Percentiles rank a stretch among this genome's conserved stretches.
These are phyloP conservation scores for Cladopsammia gracilis DNA, from an alignment of 64 coral and sea anemone species.

Conservation along the genomic window DNA sequence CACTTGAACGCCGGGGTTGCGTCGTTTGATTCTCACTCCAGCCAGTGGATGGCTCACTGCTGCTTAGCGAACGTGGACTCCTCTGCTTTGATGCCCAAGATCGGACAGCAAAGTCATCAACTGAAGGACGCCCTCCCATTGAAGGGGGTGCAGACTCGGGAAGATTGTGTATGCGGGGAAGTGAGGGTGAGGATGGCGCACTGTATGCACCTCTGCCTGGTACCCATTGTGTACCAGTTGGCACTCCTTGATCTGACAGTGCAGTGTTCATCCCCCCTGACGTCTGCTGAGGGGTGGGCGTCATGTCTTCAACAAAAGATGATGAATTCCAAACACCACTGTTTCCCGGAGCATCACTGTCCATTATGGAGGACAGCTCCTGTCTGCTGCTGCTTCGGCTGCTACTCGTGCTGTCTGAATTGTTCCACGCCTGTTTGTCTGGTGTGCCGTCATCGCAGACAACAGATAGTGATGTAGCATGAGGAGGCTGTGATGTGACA, in stretches of 20 bases:
- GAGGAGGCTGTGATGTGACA: conserved; percentile 64
- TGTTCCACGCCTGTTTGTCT: conserved; percentile 94
- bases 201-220: conserved; percentile 88
- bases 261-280: conserved; percentile 53
- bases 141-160: conserved; percentile 67
- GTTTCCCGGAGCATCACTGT: conserved; percentile 64
- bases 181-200: conserved; percentile 96
- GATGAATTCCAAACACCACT: conserved; percentile 83
- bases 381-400: conserved; percentile 97
- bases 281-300: conserved; percentile 68
- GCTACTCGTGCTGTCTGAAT: conserved; percentile 98
- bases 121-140: conserved; percentile 67
- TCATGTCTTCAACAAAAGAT: conserved; percentile 79
- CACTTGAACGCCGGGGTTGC: conserved; percentile 55
- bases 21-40: conserved; percentile 58
- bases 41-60: conserved; percentile 59
- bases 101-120: conserved; percentile 77
- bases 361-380: conserved; percentile 95
- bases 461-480: conserved; percentile 50
- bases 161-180: conserved; percentile 77
- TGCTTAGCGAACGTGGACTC: conserved; percentile 87
- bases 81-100: conserved; percentile 89
- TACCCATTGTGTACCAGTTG: conserved; percentile 70
- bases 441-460: conserved; percentile 81
- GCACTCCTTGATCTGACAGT: conserved; percentile 63